Conservation (phyloP, 2,113 vertebrate genomes). For the Bombycilla garrulus region DNA sequence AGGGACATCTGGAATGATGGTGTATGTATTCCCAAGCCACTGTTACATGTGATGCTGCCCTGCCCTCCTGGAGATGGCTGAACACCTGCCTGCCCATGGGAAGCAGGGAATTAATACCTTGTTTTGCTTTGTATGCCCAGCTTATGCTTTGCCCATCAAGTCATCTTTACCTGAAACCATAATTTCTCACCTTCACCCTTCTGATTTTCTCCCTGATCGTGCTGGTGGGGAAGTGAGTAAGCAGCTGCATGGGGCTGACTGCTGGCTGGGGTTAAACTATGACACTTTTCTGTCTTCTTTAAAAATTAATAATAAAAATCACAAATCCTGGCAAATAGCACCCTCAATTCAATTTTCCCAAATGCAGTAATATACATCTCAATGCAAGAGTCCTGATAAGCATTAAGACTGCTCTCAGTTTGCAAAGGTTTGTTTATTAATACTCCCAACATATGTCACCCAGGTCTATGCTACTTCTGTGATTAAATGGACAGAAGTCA, state of each 20-base stretch:
- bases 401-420: background rate
- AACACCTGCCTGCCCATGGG: background rate
- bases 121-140: background rate
- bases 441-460: background rate
- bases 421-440: background rate
- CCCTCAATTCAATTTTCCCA: background rate
- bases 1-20: background rate
- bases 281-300: background rate
- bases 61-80: background rate
- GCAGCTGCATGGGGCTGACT: background rate
- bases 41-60: background rate
- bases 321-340: background rate
- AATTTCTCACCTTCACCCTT: background rate
- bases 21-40: background rate
- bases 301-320: background rate
- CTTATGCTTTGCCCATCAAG: background rate
- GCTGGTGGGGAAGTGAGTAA: background rate
- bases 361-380: background rate
- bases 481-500: background rate
- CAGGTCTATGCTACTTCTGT: background rate
- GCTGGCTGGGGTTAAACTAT: background rate
- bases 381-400: background rate
- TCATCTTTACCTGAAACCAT: background rate
- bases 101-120: background rate
- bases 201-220: rapidly evolving